These are phyloP conservation scores for Panulirus ornatus DNA, from an alignment of 1,140 invertebrate species.

Conservation along the genomic window DNA sequence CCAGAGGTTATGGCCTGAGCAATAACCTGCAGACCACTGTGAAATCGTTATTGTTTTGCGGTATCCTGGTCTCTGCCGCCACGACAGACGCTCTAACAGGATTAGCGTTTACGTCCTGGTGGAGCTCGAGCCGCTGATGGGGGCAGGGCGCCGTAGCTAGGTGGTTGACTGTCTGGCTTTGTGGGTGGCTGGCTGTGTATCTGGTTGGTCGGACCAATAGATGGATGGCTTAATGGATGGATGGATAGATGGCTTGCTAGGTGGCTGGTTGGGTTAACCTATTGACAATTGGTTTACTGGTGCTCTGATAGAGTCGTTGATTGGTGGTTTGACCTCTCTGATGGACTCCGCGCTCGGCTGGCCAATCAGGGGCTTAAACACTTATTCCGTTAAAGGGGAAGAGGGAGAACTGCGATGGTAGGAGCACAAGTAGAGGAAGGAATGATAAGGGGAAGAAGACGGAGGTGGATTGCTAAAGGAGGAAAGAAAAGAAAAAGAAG, in stretches of 20 bases:
- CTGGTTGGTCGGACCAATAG: background rate
- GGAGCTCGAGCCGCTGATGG: background rate
- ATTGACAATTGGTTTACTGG: slow-evolving; percentile 42
- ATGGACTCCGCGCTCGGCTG: slow-evolving; percentile 38
- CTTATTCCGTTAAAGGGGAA: slow-evolving; percentile 37
- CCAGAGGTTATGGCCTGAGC: too few species aligned
- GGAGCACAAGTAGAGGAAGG: background rate
- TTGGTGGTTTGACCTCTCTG: slow-evolving; percentile 44
- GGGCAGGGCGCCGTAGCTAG: background rate
- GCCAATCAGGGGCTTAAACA: slow-evolving; percentile 13
- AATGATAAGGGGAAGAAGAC: background rate
- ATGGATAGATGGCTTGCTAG: background rate
- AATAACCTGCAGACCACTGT: background rate
- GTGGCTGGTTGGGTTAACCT: slow-evolving; percentile 15
- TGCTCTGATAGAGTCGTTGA: slow-evolving; percentile 52
- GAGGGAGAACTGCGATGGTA: background rate
- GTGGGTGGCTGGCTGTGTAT: background rate
- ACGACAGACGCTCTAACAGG: background rate
- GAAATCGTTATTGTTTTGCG: background rate
- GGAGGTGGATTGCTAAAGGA: background rate
- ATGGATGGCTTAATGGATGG: background rate
- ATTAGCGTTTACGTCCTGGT: background rate
- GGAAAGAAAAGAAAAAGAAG: background rate
- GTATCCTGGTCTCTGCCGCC: background rate
- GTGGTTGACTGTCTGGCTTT: background rate